Evolutionary conservation across 2,888 invertebrate species (phyloP), one percentile per base, ranked within the genome.

Genomic region (Penaeus monodon): DNA sequence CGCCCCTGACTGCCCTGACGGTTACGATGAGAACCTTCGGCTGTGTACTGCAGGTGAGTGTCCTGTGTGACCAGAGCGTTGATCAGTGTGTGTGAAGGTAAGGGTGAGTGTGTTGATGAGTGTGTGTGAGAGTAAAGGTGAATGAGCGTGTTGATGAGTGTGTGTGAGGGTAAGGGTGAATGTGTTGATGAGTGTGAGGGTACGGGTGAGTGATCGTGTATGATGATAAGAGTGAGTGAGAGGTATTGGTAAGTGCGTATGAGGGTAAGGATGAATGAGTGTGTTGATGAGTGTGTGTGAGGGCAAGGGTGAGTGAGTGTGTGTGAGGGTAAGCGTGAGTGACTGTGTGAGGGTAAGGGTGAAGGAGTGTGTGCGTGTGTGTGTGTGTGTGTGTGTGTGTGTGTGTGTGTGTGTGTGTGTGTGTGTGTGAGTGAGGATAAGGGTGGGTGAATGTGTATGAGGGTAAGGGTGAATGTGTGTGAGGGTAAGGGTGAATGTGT

Each of bases 1-100:
- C 29, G 96, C 96, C 17, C 97, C 97, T 0, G 98, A 98, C 93
- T 98, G 98, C 93, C 95, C 96, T 81, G 97, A 98, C 91, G 98
- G 98, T 6, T 98, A 98, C 92, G 98, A 98, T 91, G 98, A 98
- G 92, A 98, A 98, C 93, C 96, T 97, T 91, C 95, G 97, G 91
- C 95, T 98, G 49, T 98, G 98, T 93, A 98, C 98, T 90, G 98
- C 98, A 92, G 97, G 97, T 97, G 92, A 93, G 93, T 91, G 64
- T 12, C 44, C 44, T 44, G 44, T 44, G 44, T 10, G 6, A 10
- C 44, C 4, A 3, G 33, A 38, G 33, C 33, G 22, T 65, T 70
- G 64, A 20, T 63, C 64, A 2, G 74, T 20, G 57, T 57, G 17
- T 44, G 17, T n/a, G n/a, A n/a, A n/a, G 17, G 10, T 17, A 57